Conservation (phyloP, 2,888 invertebrate genomes). For the Galerucella calmariensis region DNA sequence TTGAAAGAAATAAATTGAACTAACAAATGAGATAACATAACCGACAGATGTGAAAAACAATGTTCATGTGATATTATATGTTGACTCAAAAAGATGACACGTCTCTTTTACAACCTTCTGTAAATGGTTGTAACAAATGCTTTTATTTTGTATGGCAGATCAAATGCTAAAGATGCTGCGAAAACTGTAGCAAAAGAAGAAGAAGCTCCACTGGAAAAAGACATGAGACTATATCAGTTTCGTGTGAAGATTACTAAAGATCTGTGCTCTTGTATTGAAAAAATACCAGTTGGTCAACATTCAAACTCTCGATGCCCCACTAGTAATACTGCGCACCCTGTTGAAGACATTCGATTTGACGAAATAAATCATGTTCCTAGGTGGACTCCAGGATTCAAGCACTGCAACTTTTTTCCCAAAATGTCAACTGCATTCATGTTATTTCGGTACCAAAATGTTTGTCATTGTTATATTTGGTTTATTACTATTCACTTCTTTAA, state of each 20-base stretch:
- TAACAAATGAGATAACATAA: too few species aligned
- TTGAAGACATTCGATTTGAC: conserved; percentile 1
- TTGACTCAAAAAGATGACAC: too few species aligned
- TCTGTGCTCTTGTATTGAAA: conserved; percentile 19
- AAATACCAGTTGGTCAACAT: conserved; percentile 3
- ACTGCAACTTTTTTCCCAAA: too few species aligned
- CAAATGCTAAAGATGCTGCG: neutral
- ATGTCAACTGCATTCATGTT: too few species aligned
- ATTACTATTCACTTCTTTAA: too few species aligned
- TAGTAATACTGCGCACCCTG: conserved; percentile 6
- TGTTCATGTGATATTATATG: too few species aligned
- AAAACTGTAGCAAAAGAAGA: conserved; percentile 4
- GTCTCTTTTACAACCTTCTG: too few species aligned
- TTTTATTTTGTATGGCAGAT: neutral
- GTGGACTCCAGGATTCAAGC: neutral
- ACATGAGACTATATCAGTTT: conserved; percentile 20
- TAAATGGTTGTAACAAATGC: too few species aligned
- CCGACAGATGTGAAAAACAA: too few species aligned
- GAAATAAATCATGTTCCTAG: neutral
- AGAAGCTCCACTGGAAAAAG: neutral
- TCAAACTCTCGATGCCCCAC: neutral
- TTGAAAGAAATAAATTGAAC: too few species aligned
- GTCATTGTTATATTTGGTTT: too few species aligned
- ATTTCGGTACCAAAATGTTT: too few species aligned
- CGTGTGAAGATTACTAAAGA: conserved; percentile 13